phyloP scores from a whole-genome alignment of 2,113 vertebrate genomes.

The Poecilia latipinna region DNA sequence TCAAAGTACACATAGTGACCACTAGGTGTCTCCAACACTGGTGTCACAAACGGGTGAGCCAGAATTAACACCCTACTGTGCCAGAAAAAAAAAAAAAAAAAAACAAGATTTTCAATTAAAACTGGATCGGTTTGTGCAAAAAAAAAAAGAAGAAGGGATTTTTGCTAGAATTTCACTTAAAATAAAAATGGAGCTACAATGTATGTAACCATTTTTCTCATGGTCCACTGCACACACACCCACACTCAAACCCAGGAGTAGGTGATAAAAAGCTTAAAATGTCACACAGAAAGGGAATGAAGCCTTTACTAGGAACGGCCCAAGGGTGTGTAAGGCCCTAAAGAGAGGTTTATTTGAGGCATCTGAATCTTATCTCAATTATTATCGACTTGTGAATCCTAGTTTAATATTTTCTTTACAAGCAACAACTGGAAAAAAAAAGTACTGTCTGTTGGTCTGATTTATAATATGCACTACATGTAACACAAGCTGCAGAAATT shows the following conservation, averaged over 20 bases:
- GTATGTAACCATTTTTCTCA: background rate
- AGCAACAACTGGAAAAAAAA: too few species aligned
- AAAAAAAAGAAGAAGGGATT: background rate
- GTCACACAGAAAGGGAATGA: too few species aligned
- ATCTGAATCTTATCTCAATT: too few species aligned
- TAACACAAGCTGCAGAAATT: too few species aligned
- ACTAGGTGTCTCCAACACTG: constrained; percentile 74
- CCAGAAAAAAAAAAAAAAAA: constrained; percentile 12
- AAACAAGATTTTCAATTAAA: background rate
- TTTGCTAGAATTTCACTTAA: background rate
- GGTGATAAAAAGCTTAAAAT: too few species aligned
- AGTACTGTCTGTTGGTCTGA: too few species aligned
- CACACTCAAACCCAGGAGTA: background rate
- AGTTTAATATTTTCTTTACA: too few species aligned
- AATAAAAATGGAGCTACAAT: background rate
- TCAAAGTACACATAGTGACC: constrained; percentile 61
- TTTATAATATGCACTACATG: too few species aligned
- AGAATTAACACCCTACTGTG: constrained; percentile 41
- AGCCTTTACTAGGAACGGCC: too few species aligned
- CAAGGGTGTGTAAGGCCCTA: too few species aligned
- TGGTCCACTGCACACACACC: background rate
- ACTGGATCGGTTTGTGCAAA: background rate
- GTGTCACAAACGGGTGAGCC: constrained; percentile 48
- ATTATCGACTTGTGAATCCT: too few species aligned
- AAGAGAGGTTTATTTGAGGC: too few species aligned